Conservation (phyloP, 2,888 invertebrate species). For the Drosophila prolongata region DNA sequence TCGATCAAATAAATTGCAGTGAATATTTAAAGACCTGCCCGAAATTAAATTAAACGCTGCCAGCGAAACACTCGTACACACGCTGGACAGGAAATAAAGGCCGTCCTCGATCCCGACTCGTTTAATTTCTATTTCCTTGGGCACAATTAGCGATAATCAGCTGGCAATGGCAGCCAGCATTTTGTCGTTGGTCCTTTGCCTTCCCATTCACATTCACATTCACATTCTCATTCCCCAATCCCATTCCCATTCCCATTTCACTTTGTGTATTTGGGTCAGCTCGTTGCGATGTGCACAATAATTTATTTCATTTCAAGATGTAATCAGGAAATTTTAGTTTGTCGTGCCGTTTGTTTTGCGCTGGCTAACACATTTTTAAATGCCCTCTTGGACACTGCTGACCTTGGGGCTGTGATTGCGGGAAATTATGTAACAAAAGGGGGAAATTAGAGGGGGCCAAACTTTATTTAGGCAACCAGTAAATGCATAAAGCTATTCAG, state of each 20-base stretch:
- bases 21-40: slow-evolving; percentile 31
- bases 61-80: background rate
- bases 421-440: slow-evolving; percentile 40
- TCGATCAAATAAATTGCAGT: slow-evolving; percentile 42
- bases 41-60: slow-evolving; percentile 49
- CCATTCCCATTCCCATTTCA: slow-evolving; percentile 26
- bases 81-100: slow-evolving; percentile 21
- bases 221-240: slow-evolving; percentile 24
- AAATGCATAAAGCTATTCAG: background rate
- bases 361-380: slow-evolving; percentile 57
- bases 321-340: slow-evolving; percentile 57
- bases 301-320: slow-evolving; percentile 74
- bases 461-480: slow-evolving; percentile 12
- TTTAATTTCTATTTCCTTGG: slow-evolving; percentile 61
- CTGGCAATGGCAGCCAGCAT: slow-evolving; percentile 43
- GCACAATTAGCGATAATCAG: slow-evolving; percentile 78
- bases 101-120: slow-evolving; percentile 21
- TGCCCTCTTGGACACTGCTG: slow-evolving; percentile 23
- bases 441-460: slow-evolving; percentile 3
- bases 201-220: background rate
- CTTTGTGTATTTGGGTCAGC: slow-evolving; percentile 66
- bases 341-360: slow-evolving; percentile 41
- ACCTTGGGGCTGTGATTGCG: slow-evolving; percentile 61
- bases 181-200: slow-evolving; percentile 28
- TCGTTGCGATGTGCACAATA: slow-evolving; percentile 61